Conservation (phyloP, 2,888 invertebrate species). For the Thereva nobilitata region DNA sequence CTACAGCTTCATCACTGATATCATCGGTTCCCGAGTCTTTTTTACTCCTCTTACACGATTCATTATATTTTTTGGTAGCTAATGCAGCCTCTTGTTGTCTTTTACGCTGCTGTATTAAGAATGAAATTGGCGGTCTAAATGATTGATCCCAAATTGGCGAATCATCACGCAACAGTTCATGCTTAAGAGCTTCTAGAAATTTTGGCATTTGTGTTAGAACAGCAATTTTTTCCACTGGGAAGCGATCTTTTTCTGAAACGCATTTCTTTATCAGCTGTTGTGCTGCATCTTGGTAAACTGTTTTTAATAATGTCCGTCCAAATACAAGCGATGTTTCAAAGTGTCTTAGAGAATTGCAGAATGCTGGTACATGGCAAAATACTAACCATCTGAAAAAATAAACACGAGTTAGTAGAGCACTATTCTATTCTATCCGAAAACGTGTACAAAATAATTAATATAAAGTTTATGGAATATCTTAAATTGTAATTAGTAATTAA, state of each 20-base stretch:
- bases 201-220: conserved; percentile 90
- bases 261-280: conserved; percentile 90
- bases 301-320: conserved; percentile 82
- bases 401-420: conserved; percentile 1
- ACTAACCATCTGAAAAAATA: conserved; percentile 81
- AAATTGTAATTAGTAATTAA: too few species aligned
- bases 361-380: conserved; percentile 93
- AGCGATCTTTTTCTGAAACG: conserved; percentile 83
- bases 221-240: conserved; percentile 80
- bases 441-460: neutral
- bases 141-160: conserved; percentile 95
- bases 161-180: conserved; percentile 80
- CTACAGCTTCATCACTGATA: conserved; percentile 76
- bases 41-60: conserved; percentile 44
- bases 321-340: conserved; percentile 91
- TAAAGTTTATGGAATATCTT: neutral
- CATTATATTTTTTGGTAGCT: conserved; percentile 51
- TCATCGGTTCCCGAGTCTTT: conserved; percentile 64
- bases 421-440: conserved; percentile 1
- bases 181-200: conserved; percentile 84
- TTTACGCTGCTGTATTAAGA: conserved; percentile 55
- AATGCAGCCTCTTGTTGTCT: conserved; percentile 51
- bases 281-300: conserved; percentile 80
- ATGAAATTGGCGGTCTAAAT: conserved; percentile 65
- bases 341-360: conserved; percentile 90